A percentile compares a stretch with the other conserved stretches of the same genome.
Evolutionary conservation across 2,113 vertebrate genomes (phyloP).

Genomic region (Echinops telfairi): DNA sequence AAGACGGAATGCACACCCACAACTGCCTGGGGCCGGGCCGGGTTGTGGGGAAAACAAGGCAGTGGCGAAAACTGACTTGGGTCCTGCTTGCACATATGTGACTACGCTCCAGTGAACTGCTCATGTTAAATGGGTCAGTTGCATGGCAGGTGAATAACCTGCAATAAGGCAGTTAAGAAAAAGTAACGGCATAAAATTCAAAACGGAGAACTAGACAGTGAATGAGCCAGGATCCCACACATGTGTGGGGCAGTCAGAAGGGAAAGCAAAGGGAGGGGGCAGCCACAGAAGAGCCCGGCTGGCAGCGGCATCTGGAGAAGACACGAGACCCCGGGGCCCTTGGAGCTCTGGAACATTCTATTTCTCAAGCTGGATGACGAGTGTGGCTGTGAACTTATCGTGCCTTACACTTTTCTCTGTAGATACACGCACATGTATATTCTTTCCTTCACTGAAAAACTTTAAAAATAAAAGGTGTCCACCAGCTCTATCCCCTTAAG

Average conservation of each 20-base stretch:
- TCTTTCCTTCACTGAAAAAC: background rate
- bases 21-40: rapidly evolving
- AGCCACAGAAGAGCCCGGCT: background rate
- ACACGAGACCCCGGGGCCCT: background rate
- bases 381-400: background rate
- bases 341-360: background rate
- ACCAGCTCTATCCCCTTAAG: background rate
- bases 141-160: background rate
- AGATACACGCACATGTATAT: background rate
- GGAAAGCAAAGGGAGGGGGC: background rate
- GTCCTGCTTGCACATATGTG: background rate
- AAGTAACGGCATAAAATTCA: background rate
- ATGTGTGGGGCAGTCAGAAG: background rate
- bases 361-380: background rate
- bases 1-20: no score
- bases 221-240: background rate
- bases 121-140: background rate
- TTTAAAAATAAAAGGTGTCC: background rate
- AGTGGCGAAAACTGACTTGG: background rate
- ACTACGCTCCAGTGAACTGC: background rate
- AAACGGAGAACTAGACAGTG: no score
- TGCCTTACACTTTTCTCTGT: background rate
- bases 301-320: background rate
- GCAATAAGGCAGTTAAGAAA: background rate
- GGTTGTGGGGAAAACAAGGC: background rate